phyloP scores from a whole-genome alignment of 2,797 vertebrate species.

The Salmo trutta region DNA sequence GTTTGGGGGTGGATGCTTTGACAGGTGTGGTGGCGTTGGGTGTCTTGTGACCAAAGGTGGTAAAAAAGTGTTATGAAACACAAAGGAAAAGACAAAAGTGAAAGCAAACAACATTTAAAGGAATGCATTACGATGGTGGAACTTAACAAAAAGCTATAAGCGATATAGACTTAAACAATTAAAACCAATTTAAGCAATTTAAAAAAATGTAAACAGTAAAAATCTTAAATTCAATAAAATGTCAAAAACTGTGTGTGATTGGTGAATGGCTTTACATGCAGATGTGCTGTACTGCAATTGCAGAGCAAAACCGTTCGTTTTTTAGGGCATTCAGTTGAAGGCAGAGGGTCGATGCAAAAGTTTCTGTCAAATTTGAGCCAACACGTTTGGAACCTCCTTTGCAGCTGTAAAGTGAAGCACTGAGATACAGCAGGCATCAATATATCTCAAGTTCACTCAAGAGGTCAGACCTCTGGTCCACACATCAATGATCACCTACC shows the following conservation, averaged over 20 bases:
- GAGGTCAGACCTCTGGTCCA: background rate
- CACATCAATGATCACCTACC: background rate
- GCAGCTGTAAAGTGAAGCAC: background rate
- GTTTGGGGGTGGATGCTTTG: conserved; percentile 68
- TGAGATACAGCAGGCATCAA: background rate
- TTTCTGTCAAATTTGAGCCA: background rate
- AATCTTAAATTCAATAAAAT: background rate
- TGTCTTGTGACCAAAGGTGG: conserved; percentile 33
- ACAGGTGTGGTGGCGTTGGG: conserved; percentile 73
- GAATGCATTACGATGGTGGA: conserved; percentile 2
- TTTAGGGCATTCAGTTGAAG: background rate
- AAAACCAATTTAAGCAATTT: background rate
- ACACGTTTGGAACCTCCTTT: background rate
- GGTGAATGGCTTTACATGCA: background rate
- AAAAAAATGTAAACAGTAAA: background rate
- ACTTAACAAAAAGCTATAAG: conserved; percentile 16
- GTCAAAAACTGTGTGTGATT: background rate
- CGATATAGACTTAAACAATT: background rate
- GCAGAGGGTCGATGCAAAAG: background rate
- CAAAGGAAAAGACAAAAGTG: conserved; percentile 52
- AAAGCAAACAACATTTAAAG: conserved; percentile 7
- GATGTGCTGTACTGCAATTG: background rate
- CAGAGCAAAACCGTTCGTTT: background rate
- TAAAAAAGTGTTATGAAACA: conserved; percentile 24
- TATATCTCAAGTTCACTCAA: background rate